Base-by-base conservation (phyloP, 2,888 invertebrate species). In the Cephus pulcher region DNA sequence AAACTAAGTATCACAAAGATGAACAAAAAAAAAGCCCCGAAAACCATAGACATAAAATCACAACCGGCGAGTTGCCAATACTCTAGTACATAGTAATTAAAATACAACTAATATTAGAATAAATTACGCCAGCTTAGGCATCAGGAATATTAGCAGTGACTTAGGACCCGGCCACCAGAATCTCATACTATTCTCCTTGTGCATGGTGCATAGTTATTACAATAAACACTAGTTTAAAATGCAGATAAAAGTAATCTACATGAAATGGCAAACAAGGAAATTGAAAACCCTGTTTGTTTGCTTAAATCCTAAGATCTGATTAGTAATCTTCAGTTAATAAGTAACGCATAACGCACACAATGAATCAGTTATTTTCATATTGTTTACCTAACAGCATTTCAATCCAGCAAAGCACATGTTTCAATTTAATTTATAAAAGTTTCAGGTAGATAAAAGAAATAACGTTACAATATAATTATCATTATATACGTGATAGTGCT, bases 31-130 rank as follows among this genome's bases (percentile, higher is more conserved):
- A 33, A n/a, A 71, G 32, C 71, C 32, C 71, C 32, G 12, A 33
- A 71, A 71, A 71, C 15, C 71, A 30, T 71, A 30, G 71, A 71
- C 71, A 30, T 33, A 75, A 80, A 86, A 89, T 88, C 88, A 88
- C 88, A 88, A 88, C 87, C 87, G 84, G 85, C 86, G 88, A 88
- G 88, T 83, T 82, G 86, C 86, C 84, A 85, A 85, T 85, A 83
- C 81, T 80, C 82, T 82, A 76, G 82, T 86, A 35, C 35, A 12
- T 12, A 88, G 80, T 84, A 83, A 86, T 80, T 84, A 85, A 87
- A 86, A 83, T 85, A 85, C 69, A 84, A 82, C 81, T 87, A 86
- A 84, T 85, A 78, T 82, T 82, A 82, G 78, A 86, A 86, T 87
- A 87, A 86, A 87, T 87, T 86, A 86, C 80, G 83, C 86, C 85